phyloP scores from a whole-genome alignment of 1,140 invertebrate genomes.

The Euwallacea similis region DNA sequence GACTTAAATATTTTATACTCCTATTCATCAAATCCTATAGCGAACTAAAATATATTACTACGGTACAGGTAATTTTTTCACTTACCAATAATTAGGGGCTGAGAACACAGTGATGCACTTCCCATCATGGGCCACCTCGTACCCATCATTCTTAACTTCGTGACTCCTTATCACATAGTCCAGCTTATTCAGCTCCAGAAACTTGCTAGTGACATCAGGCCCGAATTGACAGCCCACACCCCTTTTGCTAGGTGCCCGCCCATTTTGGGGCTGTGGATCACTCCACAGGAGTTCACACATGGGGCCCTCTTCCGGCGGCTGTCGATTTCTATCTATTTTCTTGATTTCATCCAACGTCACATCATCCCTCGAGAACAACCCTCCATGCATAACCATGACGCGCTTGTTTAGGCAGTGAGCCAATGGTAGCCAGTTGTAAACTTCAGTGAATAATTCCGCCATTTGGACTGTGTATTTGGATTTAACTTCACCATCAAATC shows the following conservation, averaged over 20 bases:
- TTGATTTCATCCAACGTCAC: constrained; percentile 91
- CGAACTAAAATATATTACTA: background rate
- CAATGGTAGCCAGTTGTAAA: constrained; percentile 96
- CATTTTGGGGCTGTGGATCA: constrained; percentile 88
- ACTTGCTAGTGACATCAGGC: constrained; percentile 91
- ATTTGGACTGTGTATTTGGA: constrained; percentile 93
- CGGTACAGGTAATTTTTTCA: background rate
- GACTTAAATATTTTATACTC: background rate
- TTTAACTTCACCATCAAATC: constrained; percentile 97
- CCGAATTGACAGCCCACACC: constrained; percentile 99
- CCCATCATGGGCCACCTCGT: constrained; percentile 91
- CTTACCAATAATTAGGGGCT: constrained; percentile 97
- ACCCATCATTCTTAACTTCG: constrained; percentile 97
- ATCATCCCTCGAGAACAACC: constrained; percentile 86
- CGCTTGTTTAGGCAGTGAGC: constrained; percentile 92
- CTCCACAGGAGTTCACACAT: constrained; percentile 99
- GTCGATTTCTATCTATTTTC: constrained; percentile 85
- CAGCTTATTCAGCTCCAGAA: constrained; percentile 82
- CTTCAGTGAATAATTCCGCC: constrained; percentile 96
- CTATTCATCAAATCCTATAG: background rate
- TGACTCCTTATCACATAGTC: constrained; percentile 96
- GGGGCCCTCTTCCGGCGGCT: constrained; percentile 93
- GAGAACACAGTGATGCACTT: constrained; percentile 97
- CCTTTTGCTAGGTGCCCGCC: constrained; percentile 89
- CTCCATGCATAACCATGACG: constrained; percentile 95